Conservation (phyloP, 2,888 invertebrate genomes). For the Drosophila sordidula region DNA sequence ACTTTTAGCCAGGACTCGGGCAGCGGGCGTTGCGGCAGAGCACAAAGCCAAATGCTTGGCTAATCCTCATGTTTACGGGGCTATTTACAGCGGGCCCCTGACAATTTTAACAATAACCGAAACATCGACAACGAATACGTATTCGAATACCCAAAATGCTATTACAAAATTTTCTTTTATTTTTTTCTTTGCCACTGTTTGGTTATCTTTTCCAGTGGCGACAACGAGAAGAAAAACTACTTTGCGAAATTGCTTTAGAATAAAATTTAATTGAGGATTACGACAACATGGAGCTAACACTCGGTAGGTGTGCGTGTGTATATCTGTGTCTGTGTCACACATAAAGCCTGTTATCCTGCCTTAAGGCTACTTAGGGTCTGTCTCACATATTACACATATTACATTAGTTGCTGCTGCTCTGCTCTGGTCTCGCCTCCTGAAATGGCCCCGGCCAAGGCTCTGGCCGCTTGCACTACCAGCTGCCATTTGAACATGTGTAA, state of each 20-base stretch:
- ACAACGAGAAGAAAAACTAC: slow-evolving; percentile 67
- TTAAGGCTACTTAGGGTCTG: slow-evolving; percentile 81
- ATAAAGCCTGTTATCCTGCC: slow-evolving; percentile 78
- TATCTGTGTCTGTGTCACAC: slow-evolving; percentile 54
- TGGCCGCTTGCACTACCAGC: slow-evolving; percentile 49
- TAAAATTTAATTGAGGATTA: slow-evolving; percentile 84
- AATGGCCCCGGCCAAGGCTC: slow-evolving; percentile 11
- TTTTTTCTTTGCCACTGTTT: slow-evolving; percentile 56
- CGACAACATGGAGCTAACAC: slow-evolving; percentile 50
- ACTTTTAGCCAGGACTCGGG: slow-evolving; percentile 64
- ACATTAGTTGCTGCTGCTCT: slow-evolving; percentile 61
- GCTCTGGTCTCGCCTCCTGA: slow-evolving; percentile 36
- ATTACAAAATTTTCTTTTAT: slow-evolving; percentile 40
- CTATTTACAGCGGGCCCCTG: slow-evolving; percentile 76
- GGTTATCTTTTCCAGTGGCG: slow-evolving; percentile 62
- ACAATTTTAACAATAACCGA: slow-evolving; percentile 73
- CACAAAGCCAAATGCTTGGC: slow-evolving; percentile 75
- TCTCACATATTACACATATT: slow-evolving; percentile 79
- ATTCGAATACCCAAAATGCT: slow-evolving; percentile 46
- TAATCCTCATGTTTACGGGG: slow-evolving; percentile 81
- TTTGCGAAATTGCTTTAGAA: slow-evolving; percentile 81
- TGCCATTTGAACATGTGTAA: slow-evolving; percentile 73
- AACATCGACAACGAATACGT: slow-evolving; percentile 52
- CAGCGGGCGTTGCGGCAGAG: slow-evolving; percentile 39
- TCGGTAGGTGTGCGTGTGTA: slow-evolving; percentile 23